Evolutionary conservation across 1,140 invertebrate genomes (phyloP), one percentile per base, ranked within the genome.

Genomic region (Diabrotica virgifera): DNA sequence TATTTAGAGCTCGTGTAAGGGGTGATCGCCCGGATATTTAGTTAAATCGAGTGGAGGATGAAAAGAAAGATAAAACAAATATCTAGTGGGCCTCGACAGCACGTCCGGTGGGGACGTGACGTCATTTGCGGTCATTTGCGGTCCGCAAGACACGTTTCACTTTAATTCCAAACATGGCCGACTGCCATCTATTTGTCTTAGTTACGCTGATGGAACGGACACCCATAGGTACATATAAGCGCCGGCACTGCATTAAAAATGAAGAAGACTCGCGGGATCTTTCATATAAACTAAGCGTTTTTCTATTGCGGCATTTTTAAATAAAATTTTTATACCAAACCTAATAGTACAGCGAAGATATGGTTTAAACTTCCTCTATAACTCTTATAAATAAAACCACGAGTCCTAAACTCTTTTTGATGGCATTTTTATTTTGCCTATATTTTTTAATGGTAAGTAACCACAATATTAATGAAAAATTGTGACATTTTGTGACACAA

Each of bases 1-100:
- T 57, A 57, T 36, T 57, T 36, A 37, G 55, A 57, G 55, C 12
- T 57, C 24, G 40, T 46, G 40, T 46, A 46, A n/a, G 24, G 36
- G 55, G 55, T 36, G 55, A 57, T 57, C 55, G 55, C 12, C 55
- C 55, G 55, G 55, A 57, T 57, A 57, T 57, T 57, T 57, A 57
- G 55, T 57, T 57, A 57, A 57, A 57, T 57, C 36, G 55, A 57
- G 55, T 57, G 36, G 55, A 36, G 55, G 55, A 36, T 12, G 55
- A 36, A 57, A 57, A 57, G 55, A 57, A 57, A 57, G 55, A 57
- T 57, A 57, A 57, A 57, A 57, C 55, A 57, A 57, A 57, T 57
- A 57, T 57, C 55, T 36, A 57, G 55, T 37, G 36, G 55, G 55
- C 24, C 36, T 12, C 12, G 12, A 36, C 55, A 12, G 35, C 55